A percentile compares a stretch with the other conserved stretches of the same genome.
Conservation (phyloP, 2,888 invertebrate species). For the Tanytarsus gracilentus region DNA sequence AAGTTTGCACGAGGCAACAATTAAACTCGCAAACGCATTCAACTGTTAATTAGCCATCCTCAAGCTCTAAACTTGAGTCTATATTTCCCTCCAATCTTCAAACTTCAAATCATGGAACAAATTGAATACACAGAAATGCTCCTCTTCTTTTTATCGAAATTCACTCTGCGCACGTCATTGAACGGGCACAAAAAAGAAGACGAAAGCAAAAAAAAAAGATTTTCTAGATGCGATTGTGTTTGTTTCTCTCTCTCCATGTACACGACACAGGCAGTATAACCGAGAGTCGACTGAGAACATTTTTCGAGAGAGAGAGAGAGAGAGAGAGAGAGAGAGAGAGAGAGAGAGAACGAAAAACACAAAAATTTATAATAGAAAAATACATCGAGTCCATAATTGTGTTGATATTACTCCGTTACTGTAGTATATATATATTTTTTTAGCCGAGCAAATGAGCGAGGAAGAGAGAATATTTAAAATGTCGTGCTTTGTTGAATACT, state of each 20-base stretch:
- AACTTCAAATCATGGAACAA: too few relatives aligned
- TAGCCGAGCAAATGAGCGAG: not conserved
- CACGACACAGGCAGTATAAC: slow-evolving; percentile 9
- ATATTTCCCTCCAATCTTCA: too few relatives aligned
- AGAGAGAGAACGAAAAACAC: too few relatives aligned
- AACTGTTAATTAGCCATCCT: too few relatives aligned
- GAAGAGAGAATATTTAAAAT: slow-evolving; percentile 3
- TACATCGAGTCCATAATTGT: too few relatives aligned
- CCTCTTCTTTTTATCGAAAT: slow-evolving; percentile 17
- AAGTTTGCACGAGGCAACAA: too few relatives aligned
- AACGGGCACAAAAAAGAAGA: slow-evolving; percentile 8
- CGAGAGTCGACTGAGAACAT: slow-evolving; percentile 11
- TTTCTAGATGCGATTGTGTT: slow-evolving; percentile 17
- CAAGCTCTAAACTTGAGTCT: too few relatives aligned
- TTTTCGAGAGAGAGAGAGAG: not conserved
- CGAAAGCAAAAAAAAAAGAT: slow-evolving; percentile 21
- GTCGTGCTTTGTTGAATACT: slow-evolving; percentile 15
- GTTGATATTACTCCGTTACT: too few relatives aligned
- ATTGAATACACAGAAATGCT: too few relatives aligned
- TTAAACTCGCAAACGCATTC: too few relatives aligned
- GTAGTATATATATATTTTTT: too few relatives aligned
- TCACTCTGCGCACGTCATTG: slow-evolving; percentile 23
- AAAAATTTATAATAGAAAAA: too few relatives aligned
- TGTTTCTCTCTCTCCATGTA: slow-evolving; percentile 13
- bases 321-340: not conserved